phyloP scores from a whole-genome alignment of 2,113 vertebrate genomes.

The Melanostigma gelatinosum region DNA sequence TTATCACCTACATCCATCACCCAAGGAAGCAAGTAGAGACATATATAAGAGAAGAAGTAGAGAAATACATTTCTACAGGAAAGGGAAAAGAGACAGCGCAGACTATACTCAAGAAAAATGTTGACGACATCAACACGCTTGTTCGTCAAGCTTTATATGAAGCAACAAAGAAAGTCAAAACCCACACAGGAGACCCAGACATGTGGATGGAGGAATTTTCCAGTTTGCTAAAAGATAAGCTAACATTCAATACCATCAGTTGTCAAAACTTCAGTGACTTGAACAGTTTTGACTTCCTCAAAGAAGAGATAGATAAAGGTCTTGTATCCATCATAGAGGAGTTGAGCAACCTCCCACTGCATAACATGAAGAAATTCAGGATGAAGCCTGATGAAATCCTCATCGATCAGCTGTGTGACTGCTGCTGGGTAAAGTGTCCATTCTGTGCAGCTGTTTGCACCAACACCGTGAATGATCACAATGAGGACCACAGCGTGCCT shows the following conservation, averaged over 20 bases:
- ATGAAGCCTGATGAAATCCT: conserved; percentile 49
- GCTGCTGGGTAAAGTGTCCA: conserved; percentile 77
- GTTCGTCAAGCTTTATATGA: conserved; percentile 49
- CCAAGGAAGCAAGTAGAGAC: neutral
- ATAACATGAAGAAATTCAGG: neutral
- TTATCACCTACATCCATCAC: neutral
- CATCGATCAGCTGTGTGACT: conserved; percentile 60
- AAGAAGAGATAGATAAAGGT: conserved; percentile 43
- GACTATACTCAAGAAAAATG: conserved; percentile 36
- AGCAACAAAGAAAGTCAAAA: conserved; percentile 29
- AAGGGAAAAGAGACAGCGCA: neutral
- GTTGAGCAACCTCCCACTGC: neutral
- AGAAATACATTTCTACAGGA: neutral
- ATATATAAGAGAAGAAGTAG: neutral
- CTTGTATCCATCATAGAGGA: fast-evolving
- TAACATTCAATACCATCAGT: conserved; percentile 8
- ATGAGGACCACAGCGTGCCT: conserved; percentile 34
- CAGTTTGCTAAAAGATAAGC: neutral
- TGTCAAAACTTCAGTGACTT: conserved; percentile 22
- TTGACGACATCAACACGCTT: neutral
- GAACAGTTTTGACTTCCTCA: conserved; percentile 49
- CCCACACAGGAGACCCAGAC: fast-evolving
- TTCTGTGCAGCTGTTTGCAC: conserved; percentile 52
- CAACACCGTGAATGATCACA: conserved; percentile 22
- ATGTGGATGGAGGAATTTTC: conserved; percentile 58